Conservation (phyloP, 2,888 invertebrate genomes). For the Pelosia muscerda region DNA sequence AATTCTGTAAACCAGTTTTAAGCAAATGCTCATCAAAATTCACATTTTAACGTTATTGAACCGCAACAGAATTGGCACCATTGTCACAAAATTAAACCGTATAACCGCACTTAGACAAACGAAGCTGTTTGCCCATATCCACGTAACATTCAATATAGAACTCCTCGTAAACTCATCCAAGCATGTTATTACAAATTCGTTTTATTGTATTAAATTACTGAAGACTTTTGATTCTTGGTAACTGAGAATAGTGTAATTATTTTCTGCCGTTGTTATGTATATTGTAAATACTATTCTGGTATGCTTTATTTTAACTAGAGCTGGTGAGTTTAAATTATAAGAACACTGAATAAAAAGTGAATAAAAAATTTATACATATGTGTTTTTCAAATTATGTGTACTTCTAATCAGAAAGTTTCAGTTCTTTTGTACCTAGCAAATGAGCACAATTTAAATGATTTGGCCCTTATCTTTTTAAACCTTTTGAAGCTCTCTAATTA, state of each 20-base stretch:
- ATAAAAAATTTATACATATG: background rate
- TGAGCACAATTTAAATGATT: background rate
- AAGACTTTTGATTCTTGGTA: conserved; percentile 3
- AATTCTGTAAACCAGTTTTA: background rate
- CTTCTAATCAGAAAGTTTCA: background rate
- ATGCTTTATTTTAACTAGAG: conserved; percentile 9
- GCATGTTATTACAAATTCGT: conserved; percentile 34
- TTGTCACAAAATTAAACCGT: background rate
- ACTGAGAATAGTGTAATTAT: conserved; percentile 14
- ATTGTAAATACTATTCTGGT: conserved; percentile 8
- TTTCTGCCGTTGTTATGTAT: conserved; percentile 15
- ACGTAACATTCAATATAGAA: conserved; percentile 13
- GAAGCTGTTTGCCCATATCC: background rate
- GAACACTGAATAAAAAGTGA: background rate
- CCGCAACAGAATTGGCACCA: background rate
- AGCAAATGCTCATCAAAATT: background rate
- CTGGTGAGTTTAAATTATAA: conserved; percentile 16
- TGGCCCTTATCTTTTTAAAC: background rate
- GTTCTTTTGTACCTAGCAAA: background rate
- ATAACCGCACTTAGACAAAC: background rate
- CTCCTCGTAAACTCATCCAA: conserved; percentile 31
- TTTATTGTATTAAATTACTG: conserved; percentile 13
- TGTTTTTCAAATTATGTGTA: background rate
- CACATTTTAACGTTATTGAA: no score
- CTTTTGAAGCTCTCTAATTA: background rate